Conservation (phyloP, 2,888 invertebrate genomes). For the Bellardia pandia region DNA sequence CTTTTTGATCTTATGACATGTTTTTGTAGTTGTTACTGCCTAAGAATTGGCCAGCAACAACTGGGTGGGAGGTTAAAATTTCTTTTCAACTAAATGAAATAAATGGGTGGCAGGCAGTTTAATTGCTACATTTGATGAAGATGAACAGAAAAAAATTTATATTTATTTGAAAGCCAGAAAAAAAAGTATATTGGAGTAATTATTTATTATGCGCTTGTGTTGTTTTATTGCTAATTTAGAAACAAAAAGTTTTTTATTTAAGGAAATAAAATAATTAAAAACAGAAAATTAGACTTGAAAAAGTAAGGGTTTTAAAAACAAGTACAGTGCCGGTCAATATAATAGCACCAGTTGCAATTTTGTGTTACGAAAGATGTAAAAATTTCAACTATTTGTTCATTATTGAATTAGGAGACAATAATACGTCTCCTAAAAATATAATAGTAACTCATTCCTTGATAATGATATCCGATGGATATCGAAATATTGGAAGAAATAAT, state of each 20-base stretch:
- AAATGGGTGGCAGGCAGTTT: slow-evolving; percentile 70
- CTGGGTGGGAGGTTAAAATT: not conserved
- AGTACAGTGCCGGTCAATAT: too few relatives aligned
- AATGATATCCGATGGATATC: too few relatives aligned
- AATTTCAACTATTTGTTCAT: too few relatives aligned
- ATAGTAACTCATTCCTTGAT: too few relatives aligned
- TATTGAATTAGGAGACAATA: too few relatives aligned
- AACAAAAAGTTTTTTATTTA: slow-evolving; percentile 32
- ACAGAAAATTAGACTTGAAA: not conserved
- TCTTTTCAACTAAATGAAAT: slow-evolving; percentile 54
- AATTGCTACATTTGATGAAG: slow-evolving; percentile 59
- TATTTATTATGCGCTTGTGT: slow-evolving; percentile 61
- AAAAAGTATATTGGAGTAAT: slow-evolving; percentile 56
- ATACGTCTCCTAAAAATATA: too few relatives aligned
- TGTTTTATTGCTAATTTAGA: slow-evolving; percentile 60
- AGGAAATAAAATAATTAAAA: not conserved
- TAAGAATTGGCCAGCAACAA: not conserved
- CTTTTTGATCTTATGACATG: slow-evolving; percentile 68
- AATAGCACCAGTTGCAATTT: too few relatives aligned
- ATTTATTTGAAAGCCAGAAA: slow-evolving; percentile 11
- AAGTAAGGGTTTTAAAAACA: not conserved
- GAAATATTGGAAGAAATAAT: too few relatives aligned
- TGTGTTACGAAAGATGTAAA: too few relatives aligned
- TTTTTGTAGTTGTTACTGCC: slow-evolving; percentile 27
- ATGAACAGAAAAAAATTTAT: slow-evolving; percentile 20